Conservation (phyloP, 1,140 invertebrate species). For the Atopsyche davidsoni region DNA sequence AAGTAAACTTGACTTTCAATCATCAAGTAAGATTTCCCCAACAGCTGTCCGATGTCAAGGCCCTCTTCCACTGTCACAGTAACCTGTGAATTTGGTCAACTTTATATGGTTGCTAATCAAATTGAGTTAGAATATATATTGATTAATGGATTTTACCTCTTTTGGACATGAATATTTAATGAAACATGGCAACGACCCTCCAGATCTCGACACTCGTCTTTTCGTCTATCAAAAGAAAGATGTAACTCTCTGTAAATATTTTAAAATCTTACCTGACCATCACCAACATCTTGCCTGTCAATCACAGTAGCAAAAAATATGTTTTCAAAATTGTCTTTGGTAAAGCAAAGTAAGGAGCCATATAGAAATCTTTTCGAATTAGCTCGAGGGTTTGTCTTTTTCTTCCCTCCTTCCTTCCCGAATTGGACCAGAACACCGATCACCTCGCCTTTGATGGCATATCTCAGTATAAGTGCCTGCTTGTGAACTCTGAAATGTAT, state of each 20-base stretch:
- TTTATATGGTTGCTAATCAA: too few relatives aligned
- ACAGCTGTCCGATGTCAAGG: not conserved
- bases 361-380: constrained; percentile 53
- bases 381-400: not conserved
- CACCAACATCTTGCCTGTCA: constrained; percentile 47
- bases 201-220: too few relatives aligned
- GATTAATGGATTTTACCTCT: too few relatives aligned
- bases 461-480: constrained; percentile 15
- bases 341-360: constrained; percentile 69
- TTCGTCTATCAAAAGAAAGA: too few relatives aligned
- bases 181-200: too few relatives aligned
- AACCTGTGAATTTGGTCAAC: constrained; percentile 1
- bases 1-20: constrained; percentile 63
- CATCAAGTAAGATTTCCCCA: constrained; percentile 47
- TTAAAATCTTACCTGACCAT: constrained; percentile 51
- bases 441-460: not conserved
- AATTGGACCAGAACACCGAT: constrained; percentile 7
- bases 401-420: not conserved
- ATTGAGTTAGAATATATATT: too few relatives aligned
- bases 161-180: too few relatives aligned
- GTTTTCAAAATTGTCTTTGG: constrained; percentile 59
- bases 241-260: too few relatives aligned
- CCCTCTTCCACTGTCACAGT: not conserved
- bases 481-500: constrained; percentile 30
- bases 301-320: constrained; percentile 61